A percentile compares a stretch with the other conserved stretches of the same genome.
phyloP scores from a whole-genome alignment of 2,113 vertebrate species.

The Alouatta palliata region DNA sequence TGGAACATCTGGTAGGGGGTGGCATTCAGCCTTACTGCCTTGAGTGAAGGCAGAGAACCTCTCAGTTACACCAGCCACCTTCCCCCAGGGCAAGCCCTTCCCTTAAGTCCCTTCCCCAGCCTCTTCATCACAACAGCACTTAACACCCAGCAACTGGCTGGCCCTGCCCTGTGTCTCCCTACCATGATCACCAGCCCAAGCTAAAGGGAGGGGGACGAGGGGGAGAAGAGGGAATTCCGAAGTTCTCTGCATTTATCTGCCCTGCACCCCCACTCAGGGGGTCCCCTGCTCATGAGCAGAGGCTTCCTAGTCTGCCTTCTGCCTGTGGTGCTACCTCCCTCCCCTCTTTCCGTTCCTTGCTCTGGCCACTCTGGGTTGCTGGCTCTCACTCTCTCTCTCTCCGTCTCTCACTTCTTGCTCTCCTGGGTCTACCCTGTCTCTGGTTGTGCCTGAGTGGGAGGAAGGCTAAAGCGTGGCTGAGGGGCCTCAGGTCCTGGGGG shows the following conservation, averaged over 20 bases:
- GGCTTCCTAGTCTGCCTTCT: background rate
- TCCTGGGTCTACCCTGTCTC: constrained; percentile 63
- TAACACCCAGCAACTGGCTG: constrained; percentile 33
- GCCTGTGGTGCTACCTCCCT: background rate
- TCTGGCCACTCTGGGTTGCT: constrained; percentile 53
- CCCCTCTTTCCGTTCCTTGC: constrained; percentile 34
- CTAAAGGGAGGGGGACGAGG: background rate
- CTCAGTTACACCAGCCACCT: constrained; percentile 41
- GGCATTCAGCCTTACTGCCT: background rate
- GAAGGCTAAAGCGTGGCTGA: constrained; percentile 49
- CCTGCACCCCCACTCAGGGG: background rate
- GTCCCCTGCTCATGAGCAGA: background rate
- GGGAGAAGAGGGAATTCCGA: background rate
- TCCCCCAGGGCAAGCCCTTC: constrained; percentile 38
- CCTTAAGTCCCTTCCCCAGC: constrained; percentile 49
- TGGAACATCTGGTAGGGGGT: background rate
- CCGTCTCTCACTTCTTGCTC: constrained; percentile 75
- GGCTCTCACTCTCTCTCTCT: constrained; percentile 75
- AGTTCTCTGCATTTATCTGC: background rate
- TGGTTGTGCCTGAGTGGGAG: constrained; percentile 17
- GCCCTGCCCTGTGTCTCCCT: background rate
- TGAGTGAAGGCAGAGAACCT: constrained; percentile 32
- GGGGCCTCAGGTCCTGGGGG: constrained; percentile 53
- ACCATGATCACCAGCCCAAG: background rate
- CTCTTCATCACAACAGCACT: background rate